Conservation (phyloP, 2,113 vertebrate species). For the Cheilinus undulatus region DNA sequence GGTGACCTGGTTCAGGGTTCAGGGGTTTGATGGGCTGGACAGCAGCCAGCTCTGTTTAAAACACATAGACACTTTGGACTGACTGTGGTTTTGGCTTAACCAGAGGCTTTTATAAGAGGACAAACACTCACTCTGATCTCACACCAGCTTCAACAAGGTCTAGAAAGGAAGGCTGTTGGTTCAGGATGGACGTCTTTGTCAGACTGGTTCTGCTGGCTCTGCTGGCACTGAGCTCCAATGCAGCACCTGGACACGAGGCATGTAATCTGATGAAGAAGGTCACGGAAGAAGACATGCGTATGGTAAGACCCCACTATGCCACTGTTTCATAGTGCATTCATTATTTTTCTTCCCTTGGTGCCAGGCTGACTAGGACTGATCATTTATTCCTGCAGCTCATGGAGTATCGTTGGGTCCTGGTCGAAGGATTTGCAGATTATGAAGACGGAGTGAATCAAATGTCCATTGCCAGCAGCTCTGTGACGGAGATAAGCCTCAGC, state of each 20-base stretch:
- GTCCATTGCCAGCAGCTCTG: neutral
- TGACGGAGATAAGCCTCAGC: neutral
- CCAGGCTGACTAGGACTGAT: neutral
- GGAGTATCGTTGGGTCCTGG: neutral
- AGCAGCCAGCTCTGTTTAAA: neutral
- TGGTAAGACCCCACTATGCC: neutral
- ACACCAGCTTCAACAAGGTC: neutral
- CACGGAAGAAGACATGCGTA: neutral
- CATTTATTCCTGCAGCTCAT: neutral
- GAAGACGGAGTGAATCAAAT: neutral
- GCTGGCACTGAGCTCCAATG: neutral
- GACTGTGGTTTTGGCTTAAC: too few relatives aligned
- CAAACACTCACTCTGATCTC: neutral
- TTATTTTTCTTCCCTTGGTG: too few relatives aligned
- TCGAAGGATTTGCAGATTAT: neutral
- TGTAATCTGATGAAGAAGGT: neutral
- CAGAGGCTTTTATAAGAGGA: neutral
- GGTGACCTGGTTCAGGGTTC: too few relatives aligned
- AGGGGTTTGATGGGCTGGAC: too few relatives aligned
- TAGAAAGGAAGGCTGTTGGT: neutral
- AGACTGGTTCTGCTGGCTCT: neutral
- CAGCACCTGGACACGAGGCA: too few relatives aligned
- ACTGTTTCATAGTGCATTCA: too few relatives aligned
- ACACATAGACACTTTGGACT: neutral
- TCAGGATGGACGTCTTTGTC: neutral